These are phyloP conservation scores for Caenorhabditis wallacei DNA, from an alignment of 2,888 invertebrate species.

Conservation along the genomic window DNA sequence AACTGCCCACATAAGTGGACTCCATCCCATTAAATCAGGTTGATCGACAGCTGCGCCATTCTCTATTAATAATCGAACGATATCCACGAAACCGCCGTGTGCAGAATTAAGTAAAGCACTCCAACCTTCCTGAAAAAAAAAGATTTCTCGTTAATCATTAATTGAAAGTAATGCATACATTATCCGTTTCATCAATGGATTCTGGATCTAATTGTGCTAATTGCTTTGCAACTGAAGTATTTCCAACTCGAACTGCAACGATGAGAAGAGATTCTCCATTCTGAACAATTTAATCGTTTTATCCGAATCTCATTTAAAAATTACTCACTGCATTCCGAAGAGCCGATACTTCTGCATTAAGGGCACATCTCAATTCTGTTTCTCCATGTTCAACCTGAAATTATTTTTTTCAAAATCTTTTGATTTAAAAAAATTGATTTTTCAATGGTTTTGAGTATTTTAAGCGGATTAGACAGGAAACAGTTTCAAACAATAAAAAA, in stretches of 20 bases:
- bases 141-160: background rate
- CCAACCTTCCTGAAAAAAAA: conserved; percentile 83
- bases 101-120: conserved; percentile 94
- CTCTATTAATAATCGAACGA: conserved; percentile 90
- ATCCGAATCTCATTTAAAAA: background rate
- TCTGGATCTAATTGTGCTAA: conserved; percentile 67
- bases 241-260: conserved; percentile 86
- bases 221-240: conserved; percentile 90
- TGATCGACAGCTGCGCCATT: conserved; percentile 84
- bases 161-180: conserved; percentile 63
- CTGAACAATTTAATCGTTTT: conserved; percentile 61
- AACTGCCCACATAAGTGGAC: conserved; percentile 96
- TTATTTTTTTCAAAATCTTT: background rate
- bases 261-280: conserved; percentile 81
- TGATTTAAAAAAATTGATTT: background rate
- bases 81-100: conserved; percentile 91
- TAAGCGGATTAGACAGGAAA: background rate
- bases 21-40: conserved; percentile 90
- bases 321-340: conserved; percentile 68
- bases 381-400: conserved; percentile 68
- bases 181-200: conserved; percentile 81
- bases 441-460: conserved; percentile 9
- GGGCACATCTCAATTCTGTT: conserved; percentile 42
- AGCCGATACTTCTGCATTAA: conserved; percentile 57
- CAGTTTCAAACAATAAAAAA: background rate